phyloP scores from a whole-genome alignment of 2,888 invertebrate species.

The Cerastis rubricosa region DNA sequence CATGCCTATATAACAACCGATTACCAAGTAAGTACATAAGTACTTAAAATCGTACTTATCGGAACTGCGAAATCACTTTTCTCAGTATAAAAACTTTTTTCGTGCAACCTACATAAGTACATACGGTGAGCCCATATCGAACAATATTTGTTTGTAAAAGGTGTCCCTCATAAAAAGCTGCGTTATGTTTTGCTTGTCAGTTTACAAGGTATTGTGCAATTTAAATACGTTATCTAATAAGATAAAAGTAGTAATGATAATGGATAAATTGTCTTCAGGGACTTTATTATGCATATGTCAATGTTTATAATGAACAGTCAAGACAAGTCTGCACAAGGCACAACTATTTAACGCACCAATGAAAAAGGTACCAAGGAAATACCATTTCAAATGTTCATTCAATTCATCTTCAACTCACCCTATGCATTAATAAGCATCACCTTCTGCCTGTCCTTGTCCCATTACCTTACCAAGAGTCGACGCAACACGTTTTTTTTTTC shows the following conservation, averaged over 20 bases:
- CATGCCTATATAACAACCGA: too few species aligned
- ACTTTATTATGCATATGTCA: not conserved
- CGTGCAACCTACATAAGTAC: not conserved
- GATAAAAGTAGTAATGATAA: not conserved
- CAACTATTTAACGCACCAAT: not conserved
- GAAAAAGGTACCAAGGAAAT: not conserved
- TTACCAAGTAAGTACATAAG: too few species aligned
- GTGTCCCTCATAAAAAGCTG: not conserved
- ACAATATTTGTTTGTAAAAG: not conserved
- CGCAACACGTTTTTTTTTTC: not conserved
- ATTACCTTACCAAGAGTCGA: not conserved
- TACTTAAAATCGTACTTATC: not conserved
- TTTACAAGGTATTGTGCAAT: conserved; percentile 21
- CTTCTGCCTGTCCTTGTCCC: not conserved
- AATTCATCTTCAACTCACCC: not conserved
- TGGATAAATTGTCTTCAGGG: conserved; percentile 1
- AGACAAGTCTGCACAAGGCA: not conserved
- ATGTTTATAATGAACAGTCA: not conserved
- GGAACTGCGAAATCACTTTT: not conserved
- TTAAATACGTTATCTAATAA: not conserved
- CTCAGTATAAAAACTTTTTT: not conserved
- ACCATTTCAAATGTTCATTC: not conserved
- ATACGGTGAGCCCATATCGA: not conserved
- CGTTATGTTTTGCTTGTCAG: conserved; percentile 3
- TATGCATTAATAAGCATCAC: too few species aligned